Evolutionary conservation across 2,797 vertebrate genomes (phyloP).

Genomic region (Hydrophis major): DNA sequence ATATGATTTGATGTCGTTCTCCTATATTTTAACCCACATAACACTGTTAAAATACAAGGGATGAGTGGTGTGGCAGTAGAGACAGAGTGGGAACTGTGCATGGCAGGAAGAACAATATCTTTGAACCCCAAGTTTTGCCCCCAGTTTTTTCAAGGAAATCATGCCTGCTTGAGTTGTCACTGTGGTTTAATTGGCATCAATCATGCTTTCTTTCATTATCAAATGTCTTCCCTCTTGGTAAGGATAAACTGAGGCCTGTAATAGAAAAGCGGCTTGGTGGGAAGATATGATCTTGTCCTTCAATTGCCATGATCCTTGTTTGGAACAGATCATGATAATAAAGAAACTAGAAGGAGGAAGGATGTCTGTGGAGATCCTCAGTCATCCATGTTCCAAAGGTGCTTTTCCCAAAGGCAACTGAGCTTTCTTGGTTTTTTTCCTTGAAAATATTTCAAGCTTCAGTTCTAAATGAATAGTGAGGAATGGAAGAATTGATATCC

Average conservation of each 20-base stretch:
- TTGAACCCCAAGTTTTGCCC: not conserved
- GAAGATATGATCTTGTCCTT: not conserved
- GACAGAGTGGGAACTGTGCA: not conserved
- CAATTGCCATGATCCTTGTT: not conserved
- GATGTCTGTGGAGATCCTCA: too few species aligned
- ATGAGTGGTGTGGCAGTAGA: not conserved
- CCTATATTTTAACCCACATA: too few species aligned
- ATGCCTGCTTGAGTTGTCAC: not conserved
- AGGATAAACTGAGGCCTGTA: not conserved
- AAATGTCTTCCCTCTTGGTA: not conserved
- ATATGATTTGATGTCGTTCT: not conserved
- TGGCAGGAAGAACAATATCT: not conserved
- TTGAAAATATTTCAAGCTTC: too few species aligned
- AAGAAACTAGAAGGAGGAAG: not conserved
- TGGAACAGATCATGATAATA: not conserved
- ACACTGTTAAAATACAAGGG: not conserved
- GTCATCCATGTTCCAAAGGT: too few species aligned
- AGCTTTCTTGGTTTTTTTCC: too few species aligned
- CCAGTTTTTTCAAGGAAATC: not conserved
- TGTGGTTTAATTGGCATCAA: not conserved
- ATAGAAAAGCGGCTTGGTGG: not conserved
- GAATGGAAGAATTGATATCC: too few species aligned
- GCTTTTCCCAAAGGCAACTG: too few species aligned
- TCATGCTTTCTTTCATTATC: not conserved
- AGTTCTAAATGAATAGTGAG: too few species aligned